These are phyloP conservation scores for Cossypha polioptera DNA, from an alignment of 2,797 vertebrate genomes.

Conservation along the genomic window DNA sequence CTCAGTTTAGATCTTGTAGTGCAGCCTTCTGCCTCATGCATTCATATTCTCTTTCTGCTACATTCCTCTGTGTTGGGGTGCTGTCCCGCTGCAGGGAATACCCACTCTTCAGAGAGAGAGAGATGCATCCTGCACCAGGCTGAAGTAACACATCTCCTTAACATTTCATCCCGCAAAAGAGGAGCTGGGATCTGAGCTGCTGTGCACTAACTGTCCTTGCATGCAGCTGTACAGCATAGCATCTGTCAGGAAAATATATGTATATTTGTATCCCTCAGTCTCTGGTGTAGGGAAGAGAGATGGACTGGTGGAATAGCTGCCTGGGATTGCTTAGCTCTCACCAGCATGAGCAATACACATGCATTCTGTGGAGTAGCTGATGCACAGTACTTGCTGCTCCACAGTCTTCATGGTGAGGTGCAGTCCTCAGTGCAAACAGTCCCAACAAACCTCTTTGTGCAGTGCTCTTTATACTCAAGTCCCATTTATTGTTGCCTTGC, in stretches of 20 bases:
- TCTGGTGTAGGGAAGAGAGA: not conserved
- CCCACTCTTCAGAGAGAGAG: not conserved
- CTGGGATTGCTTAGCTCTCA: not conserved
- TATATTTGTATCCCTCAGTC: not conserved
- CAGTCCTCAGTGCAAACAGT: not conserved
- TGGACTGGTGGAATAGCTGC: not conserved
- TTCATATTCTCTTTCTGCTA: not conserved
- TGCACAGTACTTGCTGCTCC: not conserved
- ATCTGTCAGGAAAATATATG: rapidly evolving
- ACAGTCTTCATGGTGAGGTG: not conserved
- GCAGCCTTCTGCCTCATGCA: not conserved
- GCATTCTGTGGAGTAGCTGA: not conserved
- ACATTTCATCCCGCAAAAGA: rapidly evolving
- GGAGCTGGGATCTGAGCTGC: not conserved
- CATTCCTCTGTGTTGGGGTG: rapidly evolving
- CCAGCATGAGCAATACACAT: rapidly evolving
- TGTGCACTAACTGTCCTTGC: not conserved
- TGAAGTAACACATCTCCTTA: not conserved
- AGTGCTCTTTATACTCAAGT: not conserved
- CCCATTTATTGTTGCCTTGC: not conserved
- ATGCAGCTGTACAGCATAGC: not conserved
- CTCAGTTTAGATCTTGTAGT: not conserved
- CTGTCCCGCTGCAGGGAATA: rapidly evolving
- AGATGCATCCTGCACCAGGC: not conserved
- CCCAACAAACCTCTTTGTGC: not conserved